Conservation (phyloP, 1,140 invertebrate genomes). For the Ceratina calcarata region DNA sequence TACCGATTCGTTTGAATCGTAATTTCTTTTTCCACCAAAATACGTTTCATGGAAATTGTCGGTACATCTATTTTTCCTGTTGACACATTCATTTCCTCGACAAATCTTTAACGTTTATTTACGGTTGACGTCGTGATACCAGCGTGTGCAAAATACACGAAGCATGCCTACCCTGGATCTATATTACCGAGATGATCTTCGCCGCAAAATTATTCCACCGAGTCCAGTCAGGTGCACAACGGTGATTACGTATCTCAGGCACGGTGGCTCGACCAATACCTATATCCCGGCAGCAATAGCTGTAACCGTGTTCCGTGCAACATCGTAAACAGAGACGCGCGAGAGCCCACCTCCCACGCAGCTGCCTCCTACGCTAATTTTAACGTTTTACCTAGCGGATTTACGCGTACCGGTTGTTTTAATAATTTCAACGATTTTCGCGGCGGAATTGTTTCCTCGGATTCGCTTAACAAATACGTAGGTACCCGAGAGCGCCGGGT, state of each 20-base stretch:
- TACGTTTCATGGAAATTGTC: no score
- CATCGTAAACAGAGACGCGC: constrained; percentile 20
- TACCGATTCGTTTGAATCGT: no score
- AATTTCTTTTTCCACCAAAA: no score
- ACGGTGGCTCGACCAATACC: constrained; percentile 28
- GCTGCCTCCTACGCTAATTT: constrained; percentile 30
- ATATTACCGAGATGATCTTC: constrained; percentile 47
- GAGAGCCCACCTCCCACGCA: not conserved
- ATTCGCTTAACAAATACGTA: not conserved
- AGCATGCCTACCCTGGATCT: constrained; percentile 6
- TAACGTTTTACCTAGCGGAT: constrained; percentile 2
- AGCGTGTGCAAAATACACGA: not conserved
- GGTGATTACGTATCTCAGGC: constrained; percentile 48
- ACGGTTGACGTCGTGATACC: not conserved
- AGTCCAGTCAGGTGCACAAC: constrained; percentile 47
- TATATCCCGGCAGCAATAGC: not conserved
- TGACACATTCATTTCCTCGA: no score
- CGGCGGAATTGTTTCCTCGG: not conserved
- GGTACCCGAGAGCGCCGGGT: not conserved
- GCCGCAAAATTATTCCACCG: constrained; percentile 47
- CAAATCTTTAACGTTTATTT: constrained; percentile 23
- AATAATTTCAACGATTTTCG: not conserved
- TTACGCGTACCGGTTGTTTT: constrained; percentile 5
- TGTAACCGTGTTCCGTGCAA: constrained; percentile 15
- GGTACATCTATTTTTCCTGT: no score